A percentile compares a stretch with the other conserved stretches of the same genome.
Evolutionary conservation across 2,113 vertebrate genomes (phyloP).

Genomic region (Leucosticte australis): DNA sequence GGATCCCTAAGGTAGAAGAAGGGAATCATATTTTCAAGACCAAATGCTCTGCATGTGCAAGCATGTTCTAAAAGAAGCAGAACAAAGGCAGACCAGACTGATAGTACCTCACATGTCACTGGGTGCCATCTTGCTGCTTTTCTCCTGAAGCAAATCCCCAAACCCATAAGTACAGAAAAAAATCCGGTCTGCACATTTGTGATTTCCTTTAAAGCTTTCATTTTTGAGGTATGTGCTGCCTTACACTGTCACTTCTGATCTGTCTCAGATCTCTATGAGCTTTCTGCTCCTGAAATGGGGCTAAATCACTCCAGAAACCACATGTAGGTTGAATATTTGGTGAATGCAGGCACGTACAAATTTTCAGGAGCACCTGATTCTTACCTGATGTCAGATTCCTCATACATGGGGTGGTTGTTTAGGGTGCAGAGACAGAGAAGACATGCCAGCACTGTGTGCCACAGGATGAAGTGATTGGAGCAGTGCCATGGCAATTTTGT

Average conservation of each 20-base stretch:
- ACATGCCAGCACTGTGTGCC: fast-evolving
- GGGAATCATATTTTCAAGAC: background rate
- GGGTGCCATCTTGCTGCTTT: background rate
- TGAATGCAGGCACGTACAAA: background rate
- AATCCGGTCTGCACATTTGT: background rate
- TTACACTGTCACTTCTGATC: background rate
- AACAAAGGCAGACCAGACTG: background rate
- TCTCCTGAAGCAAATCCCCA: background rate
- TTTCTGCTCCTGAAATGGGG: background rate
- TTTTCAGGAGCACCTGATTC: background rate
- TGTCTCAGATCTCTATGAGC: background rate
- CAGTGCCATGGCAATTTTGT: background rate
- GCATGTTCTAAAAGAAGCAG: background rate
- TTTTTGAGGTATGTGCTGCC: background rate
- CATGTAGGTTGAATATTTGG: fast-evolving
- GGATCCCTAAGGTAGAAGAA: background rate
- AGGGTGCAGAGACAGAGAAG: background rate
- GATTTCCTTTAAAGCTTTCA: background rate
- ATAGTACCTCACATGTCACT: background rate
- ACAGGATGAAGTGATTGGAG: background rate
- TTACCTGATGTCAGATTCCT: background rate
- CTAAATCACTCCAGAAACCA: background rate
- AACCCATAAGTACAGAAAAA: background rate
- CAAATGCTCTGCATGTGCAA: background rate
- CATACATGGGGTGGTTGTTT: background rate